Evolutionary conservation across 2,888 invertebrate species (phyloP), one percentile per base, ranked within the genome.

Genomic region (Aphodius granarius): DNA sequence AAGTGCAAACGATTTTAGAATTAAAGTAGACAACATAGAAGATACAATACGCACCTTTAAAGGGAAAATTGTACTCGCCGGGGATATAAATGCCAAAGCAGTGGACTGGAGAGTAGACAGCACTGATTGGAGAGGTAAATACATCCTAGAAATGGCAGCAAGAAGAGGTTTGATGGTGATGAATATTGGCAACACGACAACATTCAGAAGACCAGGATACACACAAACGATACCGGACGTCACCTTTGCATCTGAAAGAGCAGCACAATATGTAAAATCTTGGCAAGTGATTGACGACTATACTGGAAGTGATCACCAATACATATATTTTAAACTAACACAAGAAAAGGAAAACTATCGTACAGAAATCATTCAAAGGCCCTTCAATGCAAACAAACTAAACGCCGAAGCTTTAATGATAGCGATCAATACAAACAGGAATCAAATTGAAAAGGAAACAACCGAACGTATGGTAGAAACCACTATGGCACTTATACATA

Each of bases 271-370:
- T 9, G 18, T 63, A 0, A 17, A 15, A 5, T 15, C 13, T 19
- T 72, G 63, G 72, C 13, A 18, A n/a, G 72, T 72, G n/a, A n/a
- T 72, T 1, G 72, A 72, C 18, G 72, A n/a, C n/a, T n/a, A n/a
- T n/a, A n/a, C n/a, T n/a, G n/a, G n/a, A n/a, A n/a, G n/a, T n/a
- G n/a, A n/a, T 62, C 72, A 72, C 16, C 72, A 72, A 19, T 72
- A 72, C 17, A n/a, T n/a, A n/a, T n/a, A n/a, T n/a, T n/a, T 23
- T 23, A 4, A 6, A 23, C 23, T 5, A 5, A 23, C 23, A 23
- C 6, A 23, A 23, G 6, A 6, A 23, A 6, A 4, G 23, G 6
- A 4, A 23, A 23, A 6, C 23, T 23, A 6, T 5, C 4, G 6
- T 4, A 23, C n/a, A n/a, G n/a, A n/a, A 23, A 23, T 6, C 5